phyloP scores from a whole-genome alignment of 2,888 invertebrate genomes.

The Sepioteuthis lessoniana region DNA sequence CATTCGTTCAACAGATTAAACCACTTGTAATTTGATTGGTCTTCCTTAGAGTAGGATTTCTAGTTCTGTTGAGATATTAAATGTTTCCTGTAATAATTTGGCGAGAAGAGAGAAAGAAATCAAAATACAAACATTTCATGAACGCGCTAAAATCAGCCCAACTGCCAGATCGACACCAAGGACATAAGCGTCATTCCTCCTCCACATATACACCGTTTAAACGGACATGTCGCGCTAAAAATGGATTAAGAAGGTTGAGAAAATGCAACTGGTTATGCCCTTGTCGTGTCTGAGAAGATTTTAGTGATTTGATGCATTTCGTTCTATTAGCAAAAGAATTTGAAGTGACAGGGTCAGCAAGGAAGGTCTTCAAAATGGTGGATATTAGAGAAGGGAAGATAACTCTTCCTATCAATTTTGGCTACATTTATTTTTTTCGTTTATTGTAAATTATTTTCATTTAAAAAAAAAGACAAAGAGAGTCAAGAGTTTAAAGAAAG shows the following conservation, averaged over 20 bases:
- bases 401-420: neutral
- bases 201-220: neutral
- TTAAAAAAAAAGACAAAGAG: too few relatives aligned
- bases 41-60: too few relatives aligned
- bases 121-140: too few relatives aligned
- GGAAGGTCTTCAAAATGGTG: neutral
- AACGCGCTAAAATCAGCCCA: neutral
- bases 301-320: neutral
- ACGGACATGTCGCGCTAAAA: neutral
- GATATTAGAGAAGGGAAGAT: neutral
- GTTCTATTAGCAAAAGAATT: neutral
- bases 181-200: neutral
- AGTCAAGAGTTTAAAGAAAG: too few relatives aligned
- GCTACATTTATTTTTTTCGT: neutral
- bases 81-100: too few relatives aligned
- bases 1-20: too few relatives aligned
- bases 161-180: neutral
- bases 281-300: neutral
- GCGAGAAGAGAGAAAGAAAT: too few relatives aligned
- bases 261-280: slow-evolving; percentile 11
- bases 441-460: too few relatives aligned
- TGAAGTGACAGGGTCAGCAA: neutral
- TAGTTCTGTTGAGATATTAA: too few relatives aligned
- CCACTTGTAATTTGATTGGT: too few relatives aligned
- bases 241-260: neutral